Evolutionary conservation across 2,797 vertebrate species (phyloP), one percentile per base, ranked within the genome.

Genomic region (Sebastes vulpes): DNA sequence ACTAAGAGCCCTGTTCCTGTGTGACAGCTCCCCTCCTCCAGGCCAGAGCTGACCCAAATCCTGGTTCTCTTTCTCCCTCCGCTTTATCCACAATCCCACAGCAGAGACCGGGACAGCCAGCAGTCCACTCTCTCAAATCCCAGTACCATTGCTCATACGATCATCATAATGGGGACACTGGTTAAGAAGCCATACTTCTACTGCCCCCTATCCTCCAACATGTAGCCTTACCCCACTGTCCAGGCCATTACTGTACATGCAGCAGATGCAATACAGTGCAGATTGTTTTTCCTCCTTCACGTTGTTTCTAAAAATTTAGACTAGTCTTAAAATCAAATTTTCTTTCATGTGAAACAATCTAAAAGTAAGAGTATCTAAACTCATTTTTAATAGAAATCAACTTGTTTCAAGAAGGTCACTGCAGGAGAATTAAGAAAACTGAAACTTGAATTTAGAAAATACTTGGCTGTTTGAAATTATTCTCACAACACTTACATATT

Each of bases 41-140:
- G 92, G 92, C 86, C 83, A 89, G 68, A 42, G 65, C 82, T 94
- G 91, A 95, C 94, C 94, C 90, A 95, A 89, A 95, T 95, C 80
- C 68, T 2, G 46, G 29, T 59, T 0, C 67, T 71, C 53, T 25
- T 57, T 77, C 54, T 32, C n/a, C 61, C 61, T 68, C 52, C 9
- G 46, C 50, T 80, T 89, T 79, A 65, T 59, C 77, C 63, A 74
- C 61, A 85, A 69, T 59, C 53, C 69, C 81, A 71, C 66, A 65
- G 65, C 25, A n/a, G 7, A 35, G 23, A 71, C 63, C 29, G 72
- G 81, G 65, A 77, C 70, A 69, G 14, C 20, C 20, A 26, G 50
- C 9, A 29, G 64, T 48, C 66, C 18, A 12, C 52, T 80, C 25
- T 63, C 72, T 77, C 35, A 67, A 70, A 72, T 78, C 73, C 61